Evolutionary conservation across 1,140 invertebrate genomes (phyloP).

Genomic region (Adelges cooleyi): DNA sequence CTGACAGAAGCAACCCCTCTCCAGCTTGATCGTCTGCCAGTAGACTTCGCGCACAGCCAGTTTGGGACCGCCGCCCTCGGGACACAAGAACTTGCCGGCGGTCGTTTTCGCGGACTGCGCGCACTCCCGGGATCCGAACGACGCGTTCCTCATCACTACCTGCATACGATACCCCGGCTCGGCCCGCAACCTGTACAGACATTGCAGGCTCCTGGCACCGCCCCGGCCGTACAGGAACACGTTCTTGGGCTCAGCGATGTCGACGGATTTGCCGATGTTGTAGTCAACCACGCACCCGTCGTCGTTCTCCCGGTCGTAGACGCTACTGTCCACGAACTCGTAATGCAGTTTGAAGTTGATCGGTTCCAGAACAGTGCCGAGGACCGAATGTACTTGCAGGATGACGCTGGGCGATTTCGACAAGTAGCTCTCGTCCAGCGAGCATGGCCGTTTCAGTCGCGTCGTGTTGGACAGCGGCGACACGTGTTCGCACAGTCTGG

Average conservation of each 20-base stretch:
- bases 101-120: conserved; percentile 50
- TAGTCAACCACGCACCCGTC: conserved; percentile 44
- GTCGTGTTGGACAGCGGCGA: conserved; percentile 57
- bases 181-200: conserved; percentile 59
- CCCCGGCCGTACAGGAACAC: conserved; percentile 71
- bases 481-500: conserved; percentile 67
- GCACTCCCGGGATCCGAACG: conserved; percentile 52
- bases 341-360: conserved; percentile 41
- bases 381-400: conserved; percentile 34
- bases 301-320: conserved; percentile 49
- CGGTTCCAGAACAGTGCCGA: conserved; percentile 45
- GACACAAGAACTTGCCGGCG: conserved; percentile 10
- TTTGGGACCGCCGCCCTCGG: conserved; percentile 37
- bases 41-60: conserved; percentile 49
- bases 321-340: conserved; percentile 70
- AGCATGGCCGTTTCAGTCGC: conserved; percentile 60
- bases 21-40: conserved; percentile 47
- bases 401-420: conserved; percentile 43
- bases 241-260: conserved; percentile 55
- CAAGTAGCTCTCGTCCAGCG: conserved; percentile 63
- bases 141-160: conserved; percentile 57
- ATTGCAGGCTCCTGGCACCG: conserved; percentile 59
- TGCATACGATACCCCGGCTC: conserved; percentile 47
- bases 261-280: conserved; percentile 45
- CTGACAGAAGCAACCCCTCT: conserved; percentile 61